Evolutionary conservation across 2,888 invertebrate genomes (phyloP).

Genomic region (Fissipunctia ypsillon): DNA sequence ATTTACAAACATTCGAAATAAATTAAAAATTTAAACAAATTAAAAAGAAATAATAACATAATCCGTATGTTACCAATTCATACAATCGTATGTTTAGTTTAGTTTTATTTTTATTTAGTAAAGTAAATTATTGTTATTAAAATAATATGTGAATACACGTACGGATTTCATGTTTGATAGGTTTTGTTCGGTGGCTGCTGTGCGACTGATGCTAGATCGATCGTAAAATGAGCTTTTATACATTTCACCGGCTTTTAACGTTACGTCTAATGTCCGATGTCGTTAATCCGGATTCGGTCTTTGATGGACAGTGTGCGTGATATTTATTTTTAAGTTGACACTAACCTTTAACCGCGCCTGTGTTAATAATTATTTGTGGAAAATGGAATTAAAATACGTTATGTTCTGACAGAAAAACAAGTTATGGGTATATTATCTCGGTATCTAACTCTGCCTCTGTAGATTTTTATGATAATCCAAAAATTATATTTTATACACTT

Average conservation of each 20-base stretch:
- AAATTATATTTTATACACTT: background rate
- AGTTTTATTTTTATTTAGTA: background rate
- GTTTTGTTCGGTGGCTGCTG: constrained; percentile 48
- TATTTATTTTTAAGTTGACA: constrained; percentile 45
- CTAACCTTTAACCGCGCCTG: constrained; percentile 32
- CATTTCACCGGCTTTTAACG: constrained; percentile 18
- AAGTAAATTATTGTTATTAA: background rate
- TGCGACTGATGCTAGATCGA: constrained; percentile 48
- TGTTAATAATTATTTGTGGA: constrained; percentile 24
- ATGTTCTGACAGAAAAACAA: constrained; percentile 4
- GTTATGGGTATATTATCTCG: background rate
- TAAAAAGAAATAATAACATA: background rate
- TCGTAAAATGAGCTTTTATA: constrained; percentile 53
- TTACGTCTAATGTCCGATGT: constrained; percentile 32
- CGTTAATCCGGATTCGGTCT: constrained; percentile 43
- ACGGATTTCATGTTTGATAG: constrained; percentile 62
- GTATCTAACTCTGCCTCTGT: background rate
- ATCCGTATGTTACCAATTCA: background rate
- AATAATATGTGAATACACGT: constrained; percentile 28
- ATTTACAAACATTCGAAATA: background rate
- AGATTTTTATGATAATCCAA: background rate
- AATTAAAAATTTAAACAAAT: background rate
- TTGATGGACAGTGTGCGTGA: constrained; percentile 30
- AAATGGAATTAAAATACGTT: constrained; percentile 37
- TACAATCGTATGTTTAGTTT: background rate